Evolutionary conservation across 2,888 invertebrate genomes (phyloP).

Genomic region (Thalpophila matura): DNA sequence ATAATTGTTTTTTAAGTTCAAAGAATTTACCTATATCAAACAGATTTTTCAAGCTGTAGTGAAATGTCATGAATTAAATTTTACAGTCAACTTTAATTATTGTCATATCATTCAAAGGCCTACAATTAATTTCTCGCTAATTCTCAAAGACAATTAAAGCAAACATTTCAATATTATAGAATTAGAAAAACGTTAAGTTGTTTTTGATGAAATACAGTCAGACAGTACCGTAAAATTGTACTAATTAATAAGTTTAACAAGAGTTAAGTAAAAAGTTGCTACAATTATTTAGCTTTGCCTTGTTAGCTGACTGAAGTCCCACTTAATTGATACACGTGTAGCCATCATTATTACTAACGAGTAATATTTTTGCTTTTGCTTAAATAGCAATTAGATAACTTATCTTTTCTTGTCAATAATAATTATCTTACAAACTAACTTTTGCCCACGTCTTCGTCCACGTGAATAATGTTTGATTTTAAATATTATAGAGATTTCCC

Average conservation of each 20-base stretch:
- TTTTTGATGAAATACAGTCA: slow-evolving; percentile 25
- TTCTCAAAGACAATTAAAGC: not conserved
- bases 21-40: not conserved
- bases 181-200: slow-evolving; percentile 5
- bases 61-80: not conserved
- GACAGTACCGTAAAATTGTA: slow-evolving; percentile 36
- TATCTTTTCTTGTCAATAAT: not conserved
- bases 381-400: not conserved
- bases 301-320: slow-evolving; percentile 36
- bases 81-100: not conserved
- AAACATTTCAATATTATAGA: not conserved
- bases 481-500: not conserved
- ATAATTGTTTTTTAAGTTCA: not conserved
- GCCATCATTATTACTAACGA: not conserved
- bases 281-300: slow-evolving; percentile 52
- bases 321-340: slow-evolving; percentile 29
- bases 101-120: not conserved
- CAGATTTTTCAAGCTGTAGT: not conserved
- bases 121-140: slow-evolving; percentile 8
- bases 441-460: not conserved
- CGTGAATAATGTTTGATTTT: not conserved
- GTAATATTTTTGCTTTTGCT: not conserved
- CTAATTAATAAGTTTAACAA: slow-evolving; percentile 58
- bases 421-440: not conserved
- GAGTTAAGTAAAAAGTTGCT: slow-evolving; percentile 27